Conservation (phyloP, 1,140 invertebrate genomes). For the Meloidogyne floridensis region DNA sequence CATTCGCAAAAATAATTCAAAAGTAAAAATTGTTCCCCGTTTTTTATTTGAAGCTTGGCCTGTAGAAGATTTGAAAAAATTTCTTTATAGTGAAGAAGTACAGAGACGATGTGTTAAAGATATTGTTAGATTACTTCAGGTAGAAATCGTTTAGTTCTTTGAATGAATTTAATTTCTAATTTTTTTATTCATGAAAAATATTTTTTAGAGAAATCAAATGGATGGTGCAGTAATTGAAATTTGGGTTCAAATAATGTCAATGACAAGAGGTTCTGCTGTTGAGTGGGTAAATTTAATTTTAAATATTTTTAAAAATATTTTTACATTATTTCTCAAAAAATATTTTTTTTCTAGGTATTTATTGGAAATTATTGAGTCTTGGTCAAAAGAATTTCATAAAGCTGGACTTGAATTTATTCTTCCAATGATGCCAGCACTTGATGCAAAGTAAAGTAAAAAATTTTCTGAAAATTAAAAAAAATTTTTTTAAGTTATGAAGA, state of each 20-base stretch:
- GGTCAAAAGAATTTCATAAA: slow-evolving; percentile 42
- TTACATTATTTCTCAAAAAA: not conserved
- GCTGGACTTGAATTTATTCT: slow-evolving; percentile 43
- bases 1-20: slow-evolving; percentile 52
- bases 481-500: slow-evolving; percentile 36
- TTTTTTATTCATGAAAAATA: not conserved
- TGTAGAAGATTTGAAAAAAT: slow-evolving; percentile 43
- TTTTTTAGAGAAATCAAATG: slow-evolving; percentile 58
- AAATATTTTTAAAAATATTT: slow-evolving; percentile 3
- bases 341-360: slow-evolving; percentile 28
- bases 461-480: not conserved
- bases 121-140: slow-evolving; percentile 53
- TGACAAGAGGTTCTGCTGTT: slow-evolving; percentile 33
- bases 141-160: slow-evolving; percentile 28
- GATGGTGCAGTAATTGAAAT: slow-evolving; percentile 60
- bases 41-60: slow-evolving; percentile 54
- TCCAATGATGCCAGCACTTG: slow-evolving; percentile 45
- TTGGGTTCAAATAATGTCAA: slow-evolving; percentile 56
- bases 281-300: slow-evolving; percentile 35
- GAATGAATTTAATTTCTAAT: too few species aligned
- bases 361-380: slow-evolving; percentile 41
- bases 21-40: slow-evolving; percentile 57
- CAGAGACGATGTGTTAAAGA: slow-evolving; percentile 46
- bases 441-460: slow-evolving; percentile 31
- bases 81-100: slow-evolving; percentile 44